Evolutionary conservation across 2,888 invertebrate genomes (phyloP), one percentile per base, ranked within the genome.

Genomic region (Idaea biselata): DNA sequence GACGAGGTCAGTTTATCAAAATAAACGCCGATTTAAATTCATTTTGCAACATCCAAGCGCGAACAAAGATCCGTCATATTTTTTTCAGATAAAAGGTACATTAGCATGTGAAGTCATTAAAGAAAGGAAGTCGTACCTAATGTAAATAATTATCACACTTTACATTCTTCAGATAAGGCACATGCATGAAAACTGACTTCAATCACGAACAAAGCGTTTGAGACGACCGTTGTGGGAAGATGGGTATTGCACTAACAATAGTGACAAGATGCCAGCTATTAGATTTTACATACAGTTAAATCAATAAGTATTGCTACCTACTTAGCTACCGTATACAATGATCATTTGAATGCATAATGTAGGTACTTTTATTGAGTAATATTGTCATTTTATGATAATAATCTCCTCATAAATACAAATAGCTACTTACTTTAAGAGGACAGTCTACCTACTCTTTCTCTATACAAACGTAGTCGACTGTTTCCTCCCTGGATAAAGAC

Each of bases 141-240:
- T 44, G 44, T 44, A 44, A 76, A 80, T 77, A 78, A 82, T 82
- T 81, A 84, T 81, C 79, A 80, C 77, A 74, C 75, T 76, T 77
- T 75, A 78, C 88, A 86, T 89, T 88, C 87, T 78, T 81, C 66
- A 88, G 89, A 89, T 88, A 89, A 88, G 82, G 66, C 72, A 76
- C 70, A 70, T 72, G 65, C 74, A 73, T 80, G 80, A 78, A 78
- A 78, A 80, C 76, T 77, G 77, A 75, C 77, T 80, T 79, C 79
- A 80, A 83, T 82, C 83, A 80, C 74, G 75, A 83, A 83, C 83
- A 83, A 84, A 81, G 82, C 68, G 74, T 74, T 64, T 60, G 70
- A 74, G 75, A 78, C 78, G 81, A 79, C 79, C 56, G 14, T 73
- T 79, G 77, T 73, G 73, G 67, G 73, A 71, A 69, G 71, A 66